These are phyloP conservation scores for Mactromeris polynyma DNA, from an alignment of 2,888 invertebrate species.

Conservation along the genomic window DNA sequence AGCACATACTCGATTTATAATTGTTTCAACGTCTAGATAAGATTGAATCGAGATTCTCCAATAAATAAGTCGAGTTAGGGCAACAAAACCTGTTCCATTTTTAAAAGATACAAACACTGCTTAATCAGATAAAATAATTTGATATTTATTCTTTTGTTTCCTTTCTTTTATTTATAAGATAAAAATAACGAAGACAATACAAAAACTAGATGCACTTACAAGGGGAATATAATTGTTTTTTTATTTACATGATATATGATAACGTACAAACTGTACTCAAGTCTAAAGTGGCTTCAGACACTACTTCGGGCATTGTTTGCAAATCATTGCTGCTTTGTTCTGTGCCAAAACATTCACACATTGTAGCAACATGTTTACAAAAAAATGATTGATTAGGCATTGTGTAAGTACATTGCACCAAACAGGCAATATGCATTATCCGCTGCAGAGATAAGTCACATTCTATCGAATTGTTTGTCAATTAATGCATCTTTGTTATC, in stretches of 20 bases:
- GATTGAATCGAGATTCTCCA: background rate
- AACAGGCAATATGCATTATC: background rate
- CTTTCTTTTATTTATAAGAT: too few species aligned
- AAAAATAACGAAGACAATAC: too few species aligned
- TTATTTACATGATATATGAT: too few species aligned
- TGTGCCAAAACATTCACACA: background rate
- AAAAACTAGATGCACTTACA: too few species aligned
- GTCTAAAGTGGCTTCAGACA: too few species aligned
- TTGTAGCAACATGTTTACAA: background rate
- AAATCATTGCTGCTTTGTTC: too few species aligned
- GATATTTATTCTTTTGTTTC: too few species aligned
- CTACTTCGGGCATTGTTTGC: too few species aligned
- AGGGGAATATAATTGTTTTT: too few species aligned
- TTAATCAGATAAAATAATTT: background rate
- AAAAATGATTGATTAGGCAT: background rate
- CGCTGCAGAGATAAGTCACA: background rate
- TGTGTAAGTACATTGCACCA: background rate
- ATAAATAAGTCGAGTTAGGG: background rate
- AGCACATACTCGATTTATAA: background rate
- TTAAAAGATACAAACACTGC: background rate
- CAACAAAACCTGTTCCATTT: background rate
- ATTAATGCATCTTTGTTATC: background rate
- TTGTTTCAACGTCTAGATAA: background rate
- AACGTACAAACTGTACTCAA: too few species aligned
- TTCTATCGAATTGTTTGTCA: background rate